Evolutionary conservation across 2,113 vertebrate genomes (phyloP).

Genomic region (Tyrannus savana): DNA sequence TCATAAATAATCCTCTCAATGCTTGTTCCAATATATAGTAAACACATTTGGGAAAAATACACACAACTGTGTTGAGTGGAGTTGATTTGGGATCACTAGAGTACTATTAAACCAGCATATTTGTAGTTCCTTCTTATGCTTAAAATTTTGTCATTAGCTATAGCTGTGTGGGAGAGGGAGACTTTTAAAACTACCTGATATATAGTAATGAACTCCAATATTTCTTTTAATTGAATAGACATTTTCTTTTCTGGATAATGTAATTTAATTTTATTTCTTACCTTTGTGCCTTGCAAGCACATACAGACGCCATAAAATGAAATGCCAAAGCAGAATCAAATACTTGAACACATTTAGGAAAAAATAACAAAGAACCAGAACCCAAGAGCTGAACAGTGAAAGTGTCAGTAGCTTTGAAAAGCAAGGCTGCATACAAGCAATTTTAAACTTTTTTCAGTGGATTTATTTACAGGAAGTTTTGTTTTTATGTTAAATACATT

Average conservation of each 20-base stretch:
- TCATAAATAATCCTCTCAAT: constrained; percentile 42
- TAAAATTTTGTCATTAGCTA: neutral
- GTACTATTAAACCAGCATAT: neutral
- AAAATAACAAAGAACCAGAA: neutral
- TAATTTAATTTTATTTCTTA: constrained; percentile 25
- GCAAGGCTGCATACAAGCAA: neutral
- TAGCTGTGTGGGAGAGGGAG: neutral
- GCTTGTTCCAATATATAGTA: constrained; percentile 12
- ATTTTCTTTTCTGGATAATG: neutral
- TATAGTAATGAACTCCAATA: neutral
- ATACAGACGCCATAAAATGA: neutral
- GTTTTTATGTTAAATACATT: neutral
- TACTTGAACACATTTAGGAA: neutral
- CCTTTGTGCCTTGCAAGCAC: neutral
- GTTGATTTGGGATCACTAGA: constrained; percentile 31
- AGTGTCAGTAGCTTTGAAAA: neutral
- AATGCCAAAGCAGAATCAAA: neutral
- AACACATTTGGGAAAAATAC: constrained; percentile 33
- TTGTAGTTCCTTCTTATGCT: neutral
- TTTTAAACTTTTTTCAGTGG: neutral
- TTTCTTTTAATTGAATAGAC: neutral
- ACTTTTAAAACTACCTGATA: neutral
- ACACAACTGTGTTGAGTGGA: neutral
- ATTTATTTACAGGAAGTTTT: neutral
- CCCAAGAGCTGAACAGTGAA: neutral